Evolutionary conservation across 2,113 vertebrate genomes (phyloP).

Genomic region (Brachypodius melanocephalos): DNA sequence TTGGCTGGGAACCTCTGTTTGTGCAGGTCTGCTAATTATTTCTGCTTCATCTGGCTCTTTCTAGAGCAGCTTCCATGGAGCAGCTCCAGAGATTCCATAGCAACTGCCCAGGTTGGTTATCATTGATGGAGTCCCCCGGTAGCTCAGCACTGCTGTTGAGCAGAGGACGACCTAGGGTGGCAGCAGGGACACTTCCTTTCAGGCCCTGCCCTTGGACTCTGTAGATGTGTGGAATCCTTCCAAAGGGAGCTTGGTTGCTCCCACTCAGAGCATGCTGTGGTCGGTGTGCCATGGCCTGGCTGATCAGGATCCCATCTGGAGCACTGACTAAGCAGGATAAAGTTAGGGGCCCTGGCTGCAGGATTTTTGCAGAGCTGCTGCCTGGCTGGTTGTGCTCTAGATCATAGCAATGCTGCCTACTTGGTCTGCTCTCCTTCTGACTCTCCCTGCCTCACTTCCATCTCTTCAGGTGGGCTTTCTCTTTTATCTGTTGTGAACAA

Average conservation of each 20-base stretch:
- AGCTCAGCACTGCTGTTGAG: neutral
- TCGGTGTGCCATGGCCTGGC: accelerated
- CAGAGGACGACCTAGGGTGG: neutral
- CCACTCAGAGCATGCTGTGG: accelerated
- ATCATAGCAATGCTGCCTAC: neutral
- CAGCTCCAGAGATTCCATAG: neutral
- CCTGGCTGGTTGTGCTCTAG: neutral
- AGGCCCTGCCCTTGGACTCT: accelerated
- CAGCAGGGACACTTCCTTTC: neutral
- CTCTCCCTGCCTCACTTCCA: neutral
- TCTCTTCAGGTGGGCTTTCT: neutral
- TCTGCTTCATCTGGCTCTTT: neutral
- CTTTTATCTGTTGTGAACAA: neutral
- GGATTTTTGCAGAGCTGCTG: neutral
- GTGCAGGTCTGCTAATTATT: neutral
- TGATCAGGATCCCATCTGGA: neutral
- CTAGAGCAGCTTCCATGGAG: neutral
- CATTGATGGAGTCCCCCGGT: accelerated
- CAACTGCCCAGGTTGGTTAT: neutral
- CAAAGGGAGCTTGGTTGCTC: neutral
- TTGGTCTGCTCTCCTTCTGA: neutral
- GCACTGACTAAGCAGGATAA: accelerated
- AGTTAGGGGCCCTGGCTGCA: accelerated
- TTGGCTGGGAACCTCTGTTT: neutral
- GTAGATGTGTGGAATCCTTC: neutral